Base-by-base conservation (phyloP, 2,113 vertebrate genomes). In the Psilopsiagon aymara region DNA sequence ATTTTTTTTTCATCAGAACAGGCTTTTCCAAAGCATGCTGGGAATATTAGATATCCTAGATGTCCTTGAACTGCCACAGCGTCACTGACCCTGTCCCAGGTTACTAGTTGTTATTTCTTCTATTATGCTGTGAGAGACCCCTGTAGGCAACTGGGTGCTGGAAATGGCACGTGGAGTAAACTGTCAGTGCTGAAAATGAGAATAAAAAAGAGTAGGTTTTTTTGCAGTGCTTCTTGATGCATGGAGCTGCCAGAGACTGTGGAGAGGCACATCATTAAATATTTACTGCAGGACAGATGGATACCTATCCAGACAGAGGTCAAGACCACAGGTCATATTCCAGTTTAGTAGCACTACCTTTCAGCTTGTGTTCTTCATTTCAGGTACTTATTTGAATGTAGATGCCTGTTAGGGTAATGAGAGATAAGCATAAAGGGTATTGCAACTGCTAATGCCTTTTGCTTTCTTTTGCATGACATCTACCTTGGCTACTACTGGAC, bases 261-360 rank as follows among this genome's bases (percentile, higher is more conserved):
- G 9, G 37, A 64, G 35, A 55, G 23, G 5, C n/a, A 23, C 10
- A 4, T 47, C 0, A 0, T 27, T 27, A 13, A 0, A 1, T 9
- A 31, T 69, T 43, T 81, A 1, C 15, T 39, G 25, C n/a, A 46
- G 46, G 51, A 59, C 7, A 28, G 15, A 8, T 29, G 14, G 12
- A 7, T 37, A 7, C 8, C 5, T 13, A 18, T 62, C 16, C 39
- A 55, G 51, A 7, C 0, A 18, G 13, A 55, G 17, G 29, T 17
- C 9, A 41, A 28, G 31, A 62, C 27, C 13, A 37, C 7, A 3
- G 29, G 13, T 28, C 1, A 2, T 43, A 3, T 18, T 71, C 33
- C 37, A 35, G 43, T 57, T 84, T 11, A 80, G 53, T n/a, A 68
- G 14, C 24, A 18, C 18, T 13, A 3, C 0, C 12, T 19, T 62